Conservation (phyloP, 2,797 vertebrate species). For the Bradypodion ventrale region DNA sequence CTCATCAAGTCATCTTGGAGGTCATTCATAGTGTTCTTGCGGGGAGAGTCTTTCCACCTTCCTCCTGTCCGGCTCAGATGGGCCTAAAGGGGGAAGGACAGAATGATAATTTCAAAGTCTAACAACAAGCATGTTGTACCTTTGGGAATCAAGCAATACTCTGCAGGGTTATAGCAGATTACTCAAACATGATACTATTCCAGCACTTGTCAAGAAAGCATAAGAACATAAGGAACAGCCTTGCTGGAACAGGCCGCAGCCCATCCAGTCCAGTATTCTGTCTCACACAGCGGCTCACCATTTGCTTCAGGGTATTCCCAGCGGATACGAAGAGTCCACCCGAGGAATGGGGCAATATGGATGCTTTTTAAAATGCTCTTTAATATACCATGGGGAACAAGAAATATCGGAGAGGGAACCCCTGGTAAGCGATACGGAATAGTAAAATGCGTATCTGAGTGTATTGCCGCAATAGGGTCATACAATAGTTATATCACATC, state of each 20-base stretch:
- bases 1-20: slow-evolving; percentile 94
- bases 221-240: neutral
- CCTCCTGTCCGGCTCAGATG: slow-evolving; percentile 83
- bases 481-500: too few species aligned
- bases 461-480: too few species aligned
- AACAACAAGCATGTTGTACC: too few species aligned
- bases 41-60: slow-evolving; percentile 94
- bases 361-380: too few species aligned
- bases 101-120: neutral
- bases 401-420: too few species aligned
- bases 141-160: neutral
- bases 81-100: slow-evolving; percentile 65
- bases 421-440: too few species aligned
- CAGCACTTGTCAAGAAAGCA: neutral
- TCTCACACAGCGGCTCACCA: too few species aligned
- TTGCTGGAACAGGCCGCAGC: neutral
- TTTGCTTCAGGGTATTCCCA: too few species aligned
- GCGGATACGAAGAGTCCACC: too few species aligned
- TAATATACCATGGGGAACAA: too few species aligned
- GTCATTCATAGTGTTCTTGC: slow-evolving; percentile 88
- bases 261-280: neutral
- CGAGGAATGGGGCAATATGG: too few species aligned
- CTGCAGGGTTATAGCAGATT: neutral
- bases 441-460: too few species aligned
- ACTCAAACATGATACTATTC: neutral